Percentiles rank a stretch among this genome's conserved stretches.
Evolutionary conservation across 2,113 vertebrate genomes (phyloP).

Genomic region (Macquaria australasica): DNA sequence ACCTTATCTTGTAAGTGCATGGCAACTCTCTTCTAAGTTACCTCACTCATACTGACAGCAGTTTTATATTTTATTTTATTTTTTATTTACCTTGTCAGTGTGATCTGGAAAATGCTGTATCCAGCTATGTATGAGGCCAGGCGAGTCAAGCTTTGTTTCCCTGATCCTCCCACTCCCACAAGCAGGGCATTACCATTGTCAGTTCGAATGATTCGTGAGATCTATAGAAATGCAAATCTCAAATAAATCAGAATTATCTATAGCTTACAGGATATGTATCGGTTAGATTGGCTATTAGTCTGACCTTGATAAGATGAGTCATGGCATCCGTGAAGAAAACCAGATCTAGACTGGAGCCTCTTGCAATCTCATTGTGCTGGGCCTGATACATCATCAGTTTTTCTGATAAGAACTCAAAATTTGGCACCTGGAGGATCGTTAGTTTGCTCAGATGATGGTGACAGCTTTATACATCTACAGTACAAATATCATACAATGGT

Average conservation of each 20-base stretch:
- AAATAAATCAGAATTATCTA: constrained; percentile 27
- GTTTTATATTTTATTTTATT: background rate
- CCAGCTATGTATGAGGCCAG: constrained; percentile 92
- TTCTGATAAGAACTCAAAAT: constrained; percentile 83
- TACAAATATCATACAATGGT: background rate
- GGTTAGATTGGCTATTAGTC: background rate
- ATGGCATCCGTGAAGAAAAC: constrained; percentile 93
- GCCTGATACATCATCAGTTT: constrained; percentile 86
- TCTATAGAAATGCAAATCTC: constrained; percentile 74
- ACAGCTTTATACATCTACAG: background rate
- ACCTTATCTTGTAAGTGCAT: background rate
- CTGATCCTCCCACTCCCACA: constrained; percentile 92
- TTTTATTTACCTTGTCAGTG: constrained; percentile 87
- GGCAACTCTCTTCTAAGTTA: background rate
- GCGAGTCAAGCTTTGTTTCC: constrained; percentile 90
- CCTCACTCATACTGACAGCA: background rate
- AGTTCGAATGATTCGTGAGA: constrained; percentile 90
- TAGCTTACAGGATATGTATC: background rate
- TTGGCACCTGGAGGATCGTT: constrained; percentile 78
- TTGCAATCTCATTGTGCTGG: constrained; percentile 86
- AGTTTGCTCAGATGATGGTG: background rate
- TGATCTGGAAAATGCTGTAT: constrained; percentile 90
- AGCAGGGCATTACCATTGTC: constrained; percentile 89
- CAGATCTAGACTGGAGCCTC: constrained; percentile 87
- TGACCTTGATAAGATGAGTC: constrained; percentile 92